Percentiles rank a stretch among this genome's conserved stretches.
phyloP scores from a whole-genome alignment of 2,888 invertebrate genomes.

The Nephrotoma guestfalica region DNA sequence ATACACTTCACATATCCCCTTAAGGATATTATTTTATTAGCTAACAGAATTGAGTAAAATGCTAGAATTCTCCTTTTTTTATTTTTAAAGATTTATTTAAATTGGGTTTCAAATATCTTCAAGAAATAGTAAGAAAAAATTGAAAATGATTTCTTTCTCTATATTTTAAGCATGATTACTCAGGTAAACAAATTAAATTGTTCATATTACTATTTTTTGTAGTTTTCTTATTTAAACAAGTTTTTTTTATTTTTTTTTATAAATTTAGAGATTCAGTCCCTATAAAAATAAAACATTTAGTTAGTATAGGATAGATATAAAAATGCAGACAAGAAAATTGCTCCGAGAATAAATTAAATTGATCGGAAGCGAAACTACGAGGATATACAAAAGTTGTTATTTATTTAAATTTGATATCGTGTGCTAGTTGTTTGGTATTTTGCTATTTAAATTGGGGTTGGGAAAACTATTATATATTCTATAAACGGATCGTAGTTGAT shows the following conservation, averaged over 20 bases:
- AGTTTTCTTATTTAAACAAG: not conserved
- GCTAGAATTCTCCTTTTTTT: not conserved
- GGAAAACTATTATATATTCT: too few species aligned
- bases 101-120: not conserved
- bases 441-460: not conserved
- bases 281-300: not conserved
- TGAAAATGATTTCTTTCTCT: not conserved
- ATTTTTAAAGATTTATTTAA: not conserved
- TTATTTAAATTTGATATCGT: not conserved
- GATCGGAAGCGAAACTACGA: not conserved
- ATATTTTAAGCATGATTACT: not conserved
- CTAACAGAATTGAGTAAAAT: not conserved
- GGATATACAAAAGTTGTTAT: not conserved
- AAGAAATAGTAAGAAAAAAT: not conserved
- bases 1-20: not conserved
- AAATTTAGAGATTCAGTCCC: not conserved
- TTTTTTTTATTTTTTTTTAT: not conserved
- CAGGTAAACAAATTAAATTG: not conserved
- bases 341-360: not conserved
- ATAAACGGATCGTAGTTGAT: too few species aligned
- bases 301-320: not conserved
- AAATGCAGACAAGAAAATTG: not conserved
- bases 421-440: not conserved
- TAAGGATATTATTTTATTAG: not conserved
- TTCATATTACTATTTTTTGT: not conserved